Evolutionary conservation across 2,113 vertebrate genomes (phyloP), one percentile per base, ranked within the genome.

Genomic region (Periophthalmodon schlosseri): DNA sequence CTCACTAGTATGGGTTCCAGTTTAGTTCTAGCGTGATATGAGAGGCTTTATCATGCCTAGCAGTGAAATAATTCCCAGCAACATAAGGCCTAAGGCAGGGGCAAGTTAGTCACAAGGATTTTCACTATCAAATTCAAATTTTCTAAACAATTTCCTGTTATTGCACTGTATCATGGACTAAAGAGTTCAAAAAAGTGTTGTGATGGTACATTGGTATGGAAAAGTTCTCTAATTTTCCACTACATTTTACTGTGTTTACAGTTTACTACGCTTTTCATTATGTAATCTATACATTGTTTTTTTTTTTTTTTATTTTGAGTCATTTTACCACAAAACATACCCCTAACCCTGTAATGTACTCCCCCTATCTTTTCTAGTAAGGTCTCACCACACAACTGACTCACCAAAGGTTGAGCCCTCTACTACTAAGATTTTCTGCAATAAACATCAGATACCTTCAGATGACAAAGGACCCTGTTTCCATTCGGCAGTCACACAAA

Each of bases 351-450:
- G 0, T n/a, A 2, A 12, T 65, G 61, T 65, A n/a, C 33, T 39
- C 16, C 63, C 63, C 34, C 34, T 4, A 44, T 9, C 34, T 65
- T n/a, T 39, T 44, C 63, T 65, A n/a, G 33, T n/a, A 24, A 68
- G 44, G 13, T 49, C 23, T 49, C 21, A 46, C 39, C 65, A 67
- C 65, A 67, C 1, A 10, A 46, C 61, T 64, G 61, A 46, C 44
- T 46, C 65, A 67, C 65, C n/a, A 66, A 68, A 68, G n/a, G 12
- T 46, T 23, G n/a, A 65, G 18, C 7, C 18, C 61, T 65, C 63
- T 5, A 65, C 34, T 34, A 15, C 9, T 49, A 18, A 5, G 28
- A n/a, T 44, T 47, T 68, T 68, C 20, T 68, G 44, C 11, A 13
- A 49, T 21, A 68, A 68, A 49, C 65, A 46, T 23, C 39, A 23